Evolutionary conservation across 2,113 vertebrate species (phyloP).

Genomic region (Hydropotes inermis): DNA sequence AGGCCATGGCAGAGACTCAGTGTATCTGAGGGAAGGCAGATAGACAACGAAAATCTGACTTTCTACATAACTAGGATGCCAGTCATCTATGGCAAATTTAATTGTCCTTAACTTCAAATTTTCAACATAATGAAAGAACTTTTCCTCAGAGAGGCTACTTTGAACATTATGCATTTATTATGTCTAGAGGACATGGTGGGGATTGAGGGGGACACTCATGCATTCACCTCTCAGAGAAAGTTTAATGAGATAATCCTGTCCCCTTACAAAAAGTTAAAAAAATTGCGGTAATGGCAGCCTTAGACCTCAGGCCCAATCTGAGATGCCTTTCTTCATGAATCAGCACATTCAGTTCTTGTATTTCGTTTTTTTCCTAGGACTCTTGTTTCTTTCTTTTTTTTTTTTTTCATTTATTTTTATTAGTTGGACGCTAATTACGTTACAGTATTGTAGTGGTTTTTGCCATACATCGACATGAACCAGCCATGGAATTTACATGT

Average conservation of each 20-base stretch:
- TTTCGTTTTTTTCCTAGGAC: neutral
- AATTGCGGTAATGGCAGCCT: neutral
- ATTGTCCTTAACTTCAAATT: neutral
- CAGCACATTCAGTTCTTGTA: neutral
- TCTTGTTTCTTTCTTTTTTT: neutral
- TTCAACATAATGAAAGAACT: neutral
- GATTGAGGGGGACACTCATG: neutral
- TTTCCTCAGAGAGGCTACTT: neutral
- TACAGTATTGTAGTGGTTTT: too few relatives aligned
- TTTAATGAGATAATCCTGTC: neutral
- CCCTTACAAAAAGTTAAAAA: neutral
- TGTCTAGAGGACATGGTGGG: neutral
- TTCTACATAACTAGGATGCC: neutral
- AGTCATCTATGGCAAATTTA: neutral
- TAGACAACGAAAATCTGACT: neutral
- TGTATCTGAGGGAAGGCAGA: neutral
- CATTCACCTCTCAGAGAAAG: neutral
- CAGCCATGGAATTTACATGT: too few relatives aligned
- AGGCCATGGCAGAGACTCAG: neutral
- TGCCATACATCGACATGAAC: too few relatives aligned
- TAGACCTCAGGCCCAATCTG: neutral
- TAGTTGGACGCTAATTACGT: too few relatives aligned
- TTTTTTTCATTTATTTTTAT: too few relatives aligned
- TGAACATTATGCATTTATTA: neutral
- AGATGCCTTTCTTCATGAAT: neutral